A percentile compares a stretch with the other conserved stretches of the same genome.
Conservation (phyloP, 2,797 vertebrate genomes). For the Eptatretus atami region DNA sequence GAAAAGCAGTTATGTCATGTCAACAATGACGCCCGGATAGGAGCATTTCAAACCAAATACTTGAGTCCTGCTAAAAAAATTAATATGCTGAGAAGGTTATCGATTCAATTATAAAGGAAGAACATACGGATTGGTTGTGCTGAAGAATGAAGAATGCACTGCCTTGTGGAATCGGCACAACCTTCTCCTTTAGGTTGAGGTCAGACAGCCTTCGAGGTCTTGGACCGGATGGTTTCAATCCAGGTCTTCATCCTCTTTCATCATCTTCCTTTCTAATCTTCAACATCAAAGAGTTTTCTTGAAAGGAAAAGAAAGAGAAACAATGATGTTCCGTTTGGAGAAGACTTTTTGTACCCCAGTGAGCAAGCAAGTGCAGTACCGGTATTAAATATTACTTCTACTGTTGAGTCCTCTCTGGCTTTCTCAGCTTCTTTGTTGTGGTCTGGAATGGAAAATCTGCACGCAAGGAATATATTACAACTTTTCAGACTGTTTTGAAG, state of each 20-base stretch:
- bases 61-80: too few relatives aligned
- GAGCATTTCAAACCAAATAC: not conserved
- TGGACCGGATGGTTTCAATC: conserved; percentile 27
- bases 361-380: too few relatives aligned
- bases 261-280: conserved; percentile 16
- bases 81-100: not conserved
- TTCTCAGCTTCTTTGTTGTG: conserved; percentile 38
- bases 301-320: too few relatives aligned
- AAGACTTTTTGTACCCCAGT: too few relatives aligned
- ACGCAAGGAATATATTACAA: too few relatives aligned
- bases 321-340: too few relatives aligned
- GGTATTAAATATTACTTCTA: conserved; percentile 3
- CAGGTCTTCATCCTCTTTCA: conserved; percentile 49
- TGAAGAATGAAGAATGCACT: conserved; percentile 94
- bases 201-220: conserved; percentile 46
- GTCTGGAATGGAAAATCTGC: too few relatives aligned
- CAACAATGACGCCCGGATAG: conserved; percentile 6
- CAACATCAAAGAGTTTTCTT: conserved; percentile 11
- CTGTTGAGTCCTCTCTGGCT: conserved; percentile 17
- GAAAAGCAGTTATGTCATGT: conserved; percentile 9
- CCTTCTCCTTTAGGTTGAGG: conserved; percentile 83
- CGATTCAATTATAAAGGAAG: not conserved
- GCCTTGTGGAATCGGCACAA: conserved; percentile 68
- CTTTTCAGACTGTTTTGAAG: too few relatives aligned
- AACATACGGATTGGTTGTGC: conserved; percentile 72